A percentile compares a stretch with the other conserved stretches of the same genome.
These are phyloP conservation scores for fruit fly (Drosophila melanogaster) DNA, from an alignment of 1,140 invertebrate species.

Conservation along the genomic window DNA sequence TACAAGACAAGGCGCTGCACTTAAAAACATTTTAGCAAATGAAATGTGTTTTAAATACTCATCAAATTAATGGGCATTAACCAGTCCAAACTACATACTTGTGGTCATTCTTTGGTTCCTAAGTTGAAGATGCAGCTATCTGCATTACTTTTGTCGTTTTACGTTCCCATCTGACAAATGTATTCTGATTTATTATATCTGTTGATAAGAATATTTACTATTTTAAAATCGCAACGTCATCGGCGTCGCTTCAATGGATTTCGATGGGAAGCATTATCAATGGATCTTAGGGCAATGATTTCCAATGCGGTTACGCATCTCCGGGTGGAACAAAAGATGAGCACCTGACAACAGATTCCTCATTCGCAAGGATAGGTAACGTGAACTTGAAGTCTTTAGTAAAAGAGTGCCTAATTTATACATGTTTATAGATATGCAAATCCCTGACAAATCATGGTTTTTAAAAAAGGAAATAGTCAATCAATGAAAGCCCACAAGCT, in stretches of 20 bases:
- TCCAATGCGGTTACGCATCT: slow-evolving; percentile 18
- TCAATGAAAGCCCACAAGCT: slow-evolving; percentile 25
- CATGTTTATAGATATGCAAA: neutral
- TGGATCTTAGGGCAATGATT: neutral
- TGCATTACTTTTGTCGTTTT: neutral
- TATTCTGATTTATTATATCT: slow-evolving; percentile 11
- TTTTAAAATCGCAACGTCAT: slow-evolving; percentile 12
- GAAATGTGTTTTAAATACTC: neutral
- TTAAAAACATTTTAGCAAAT: neutral
- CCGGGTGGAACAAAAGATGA: slow-evolving; percentile 1
- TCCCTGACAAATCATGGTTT: neutral
- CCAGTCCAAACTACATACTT: neutral
- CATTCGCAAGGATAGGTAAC: no score
- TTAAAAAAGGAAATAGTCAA: slow-evolving; percentile 8
- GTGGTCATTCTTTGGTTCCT: neutral
- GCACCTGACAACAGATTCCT: slow-evolving; percentile 22
- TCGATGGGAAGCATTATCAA: slow-evolving; percentile 22
- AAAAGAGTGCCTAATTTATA: neutral
- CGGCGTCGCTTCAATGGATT: slow-evolving; percentile 14
- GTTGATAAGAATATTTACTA: slow-evolving; percentile 26
- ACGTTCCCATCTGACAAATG: neutral
- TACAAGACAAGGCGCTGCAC: neutral
- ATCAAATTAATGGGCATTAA: neutral
- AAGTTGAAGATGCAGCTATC: slow-evolving; percentile 4
- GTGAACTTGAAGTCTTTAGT: no score